Evolutionary conservation across 2,888 invertebrate genomes (phyloP), one percentile per base, ranked within the genome.

Genomic region (Calephelis perditalis): DNA sequence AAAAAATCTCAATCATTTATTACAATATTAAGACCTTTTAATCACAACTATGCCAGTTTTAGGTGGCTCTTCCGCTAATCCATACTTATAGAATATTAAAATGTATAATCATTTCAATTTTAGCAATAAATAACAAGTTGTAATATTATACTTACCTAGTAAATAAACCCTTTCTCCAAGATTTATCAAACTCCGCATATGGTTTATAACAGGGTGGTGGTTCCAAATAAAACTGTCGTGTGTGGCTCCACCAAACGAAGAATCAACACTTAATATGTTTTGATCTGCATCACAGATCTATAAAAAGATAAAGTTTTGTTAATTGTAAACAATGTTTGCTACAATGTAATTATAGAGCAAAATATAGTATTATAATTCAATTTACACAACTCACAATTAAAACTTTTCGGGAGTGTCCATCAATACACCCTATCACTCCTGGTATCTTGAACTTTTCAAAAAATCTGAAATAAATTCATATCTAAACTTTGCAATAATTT

Each of bases 391-490:
- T 44, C 26, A 56, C 43, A 56, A 43, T 43, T 40, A 56, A 56
- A 56, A 56, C 44, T 44, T 43, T 56, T 56, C 56, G 40, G 7
- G 43, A 44, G 12, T 40, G 12, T 9, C 49, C 49, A 26, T 49
- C 49, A 49, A 49, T 49, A 15, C 49, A 49, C 9, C 49, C 49
- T 9, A 49, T 26, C 15, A 49, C 49, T 9, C 9, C 49, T 8
- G 26, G 49, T 9, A 49, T 49, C 9, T 8, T 7, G 9, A 49
- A 49, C 15, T 49, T 49, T 49, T 49, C 49, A 15, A 15, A 49
- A 49, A 49, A 49, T 49, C 49, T 49, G 47, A 49, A 49, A 49
- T 8, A 26, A 49, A 49, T 26, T 26, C 9, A 49, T 9, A 9
- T 9, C 4, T 49, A 11, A 46, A 11, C 26, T 15, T 26, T 4